Percentiles rank a stretch among this genome's conserved stretches.
These are phyloP conservation scores for Tineola bisselliella DNA, from an alignment of 2,888 invertebrate species.

Conservation along the genomic window DNA sequence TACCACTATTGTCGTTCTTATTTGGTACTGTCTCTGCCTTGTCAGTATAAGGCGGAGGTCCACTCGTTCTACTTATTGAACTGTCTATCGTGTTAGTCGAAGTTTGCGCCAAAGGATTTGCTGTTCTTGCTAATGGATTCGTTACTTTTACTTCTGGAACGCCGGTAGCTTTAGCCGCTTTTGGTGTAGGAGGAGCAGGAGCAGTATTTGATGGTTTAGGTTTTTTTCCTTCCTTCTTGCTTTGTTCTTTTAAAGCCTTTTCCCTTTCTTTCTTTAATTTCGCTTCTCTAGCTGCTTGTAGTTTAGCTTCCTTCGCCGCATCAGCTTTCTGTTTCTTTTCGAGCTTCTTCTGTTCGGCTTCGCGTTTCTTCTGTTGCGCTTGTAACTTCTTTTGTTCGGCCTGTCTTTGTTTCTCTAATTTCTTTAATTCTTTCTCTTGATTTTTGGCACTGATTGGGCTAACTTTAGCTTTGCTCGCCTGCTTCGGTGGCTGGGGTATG, in stretches of 20 bases:
- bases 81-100: constrained; percentile 49
- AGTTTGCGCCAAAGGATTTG: constrained; percentile 22
- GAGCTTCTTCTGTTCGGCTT: constrained; percentile 15
- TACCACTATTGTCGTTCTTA: constrained; percentile 30
- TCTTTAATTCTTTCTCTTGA: constrained; percentile 34
- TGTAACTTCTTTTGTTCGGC: constrained; percentile 29
- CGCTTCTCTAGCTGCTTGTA: background rate
- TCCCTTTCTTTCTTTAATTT: constrained; percentile 18
- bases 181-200: constrained; percentile 14
- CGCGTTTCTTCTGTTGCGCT: constrained; percentile 15
- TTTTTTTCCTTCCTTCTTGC: constrained; percentile 13
- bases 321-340: constrained; percentile 22
- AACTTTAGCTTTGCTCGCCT: background rate
- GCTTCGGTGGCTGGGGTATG: background rate
- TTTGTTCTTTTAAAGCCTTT: constrained; percentile 17
- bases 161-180: background rate
- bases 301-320: constrained; percentile 16
- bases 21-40: constrained; percentile 23
- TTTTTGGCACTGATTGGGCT: constrained; percentile 20
- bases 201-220: constrained; percentile 14
- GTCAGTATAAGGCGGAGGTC: constrained; percentile 48
- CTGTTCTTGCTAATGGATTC: constrained; percentile 11
- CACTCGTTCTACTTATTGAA: constrained; percentile 47
- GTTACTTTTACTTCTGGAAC: constrained; percentile 13
- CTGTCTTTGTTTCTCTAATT: constrained; percentile 35